A percentile compares a stretch with the other conserved stretches of the same genome.
Conservation (phyloP, 1,140 invertebrate species). For the Grapholita molesta region DNA sequence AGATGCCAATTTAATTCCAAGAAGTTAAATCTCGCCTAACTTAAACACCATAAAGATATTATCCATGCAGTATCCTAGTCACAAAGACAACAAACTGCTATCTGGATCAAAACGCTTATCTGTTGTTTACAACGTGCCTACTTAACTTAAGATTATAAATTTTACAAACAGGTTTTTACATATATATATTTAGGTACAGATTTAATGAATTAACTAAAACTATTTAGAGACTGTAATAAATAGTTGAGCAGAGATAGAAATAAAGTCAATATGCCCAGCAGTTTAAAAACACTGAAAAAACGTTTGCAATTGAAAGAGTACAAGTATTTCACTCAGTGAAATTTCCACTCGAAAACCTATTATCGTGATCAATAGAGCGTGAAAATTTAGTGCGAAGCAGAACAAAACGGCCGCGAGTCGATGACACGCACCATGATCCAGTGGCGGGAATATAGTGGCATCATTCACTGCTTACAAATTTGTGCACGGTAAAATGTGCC, state of each 20-base stretch:
- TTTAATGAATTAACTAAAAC: no score
- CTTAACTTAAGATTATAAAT: no score
- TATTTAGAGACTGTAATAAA: neutral
- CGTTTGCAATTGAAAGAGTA: neutral
- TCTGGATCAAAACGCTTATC: no score
- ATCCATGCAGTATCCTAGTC: no score
- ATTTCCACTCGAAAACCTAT: slow-evolving; percentile 35
- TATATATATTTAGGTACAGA: no score
- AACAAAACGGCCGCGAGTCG: slow-evolving; percentile 28
- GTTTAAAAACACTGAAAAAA: neutral
- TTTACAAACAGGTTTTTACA: no score
- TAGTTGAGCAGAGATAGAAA: neutral
- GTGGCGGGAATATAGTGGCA: slow-evolving; percentile 25
- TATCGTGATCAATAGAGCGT: slow-evolving; percentile 39
- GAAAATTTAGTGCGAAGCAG: slow-evolving; percentile 40
- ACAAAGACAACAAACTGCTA: no score
- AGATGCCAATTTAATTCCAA: neutral
- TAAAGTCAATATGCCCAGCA: neutral
- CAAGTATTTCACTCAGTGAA: slow-evolving; percentile 28
- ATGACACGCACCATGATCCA: slow-evolving; percentile 22
- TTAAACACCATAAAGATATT: slow-evolving; percentile 6
- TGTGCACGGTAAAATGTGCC: slow-evolving; percentile 27
- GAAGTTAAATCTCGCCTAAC: neutral
- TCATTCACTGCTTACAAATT: slow-evolving; percentile 36
- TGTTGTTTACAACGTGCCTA: no score